Conservation (phyloP, 2,113 vertebrate species). For the Prunella fulvescens region DNA sequence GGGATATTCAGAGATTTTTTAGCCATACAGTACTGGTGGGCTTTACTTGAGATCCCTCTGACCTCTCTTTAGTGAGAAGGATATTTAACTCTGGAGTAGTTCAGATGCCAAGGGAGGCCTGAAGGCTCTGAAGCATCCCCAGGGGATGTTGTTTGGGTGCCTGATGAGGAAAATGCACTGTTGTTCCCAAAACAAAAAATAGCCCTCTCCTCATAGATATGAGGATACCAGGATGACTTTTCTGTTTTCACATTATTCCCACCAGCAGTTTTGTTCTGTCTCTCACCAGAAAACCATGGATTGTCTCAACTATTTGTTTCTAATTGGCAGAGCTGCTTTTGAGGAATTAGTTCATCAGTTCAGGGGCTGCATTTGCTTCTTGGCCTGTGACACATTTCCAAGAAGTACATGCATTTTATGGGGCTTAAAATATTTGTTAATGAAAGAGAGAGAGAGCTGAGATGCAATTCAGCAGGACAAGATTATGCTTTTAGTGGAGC, state of each 20-base stretch:
- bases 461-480: neutral
- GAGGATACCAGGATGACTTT: neutral
- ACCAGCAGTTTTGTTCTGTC: neutral
- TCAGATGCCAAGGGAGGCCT: neutral
- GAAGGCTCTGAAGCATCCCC: neutral
- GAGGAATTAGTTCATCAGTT: neutral
- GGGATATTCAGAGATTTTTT: neutral
- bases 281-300: neutral
- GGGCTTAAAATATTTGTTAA: constrained; percentile 25
- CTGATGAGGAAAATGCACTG: neutral
- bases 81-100: neutral
- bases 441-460: neutral
- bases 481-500: constrained; percentile 40
- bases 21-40: rapidly evolving
- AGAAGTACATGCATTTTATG: constrained; percentile 13
- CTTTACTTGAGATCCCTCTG: neutral
- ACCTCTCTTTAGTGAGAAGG: neutral
- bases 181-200: neutral
- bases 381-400: neutral
- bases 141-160: neutral
- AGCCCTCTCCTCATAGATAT: neutral
- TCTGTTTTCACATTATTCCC: neutral
- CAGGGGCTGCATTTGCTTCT: constrained; percentile 4
- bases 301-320: constrained; percentile 15
- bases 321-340: neutral